phyloP scores from a whole-genome alignment of 1,140 invertebrate species.

The Aphelenchoides avenae region DNA sequence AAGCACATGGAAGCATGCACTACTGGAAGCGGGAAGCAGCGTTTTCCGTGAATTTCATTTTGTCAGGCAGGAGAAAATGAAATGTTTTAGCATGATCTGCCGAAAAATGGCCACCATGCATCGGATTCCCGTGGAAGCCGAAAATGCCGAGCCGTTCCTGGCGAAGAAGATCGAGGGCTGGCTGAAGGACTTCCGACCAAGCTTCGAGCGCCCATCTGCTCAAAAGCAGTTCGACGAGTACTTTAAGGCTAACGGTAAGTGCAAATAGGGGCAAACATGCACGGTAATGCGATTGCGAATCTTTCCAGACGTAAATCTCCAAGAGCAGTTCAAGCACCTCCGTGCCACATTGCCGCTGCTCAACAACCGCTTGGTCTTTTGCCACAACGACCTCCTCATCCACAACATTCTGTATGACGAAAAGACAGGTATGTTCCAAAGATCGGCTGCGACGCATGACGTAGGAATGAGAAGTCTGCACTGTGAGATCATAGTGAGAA shows the following conservation, averaged over 20 bases:
- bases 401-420: conserved; percentile 83
- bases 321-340: conserved; percentile 17
- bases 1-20: neutral
- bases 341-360: no score
- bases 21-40: neutral
- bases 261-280: no score
- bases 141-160: conserved; percentile 64
- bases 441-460: no score
- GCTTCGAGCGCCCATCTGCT: neutral
- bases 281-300: no score
- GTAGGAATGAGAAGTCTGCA: no score
- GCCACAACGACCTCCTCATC: conserved; percentile 92
- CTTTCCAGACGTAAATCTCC: conserved; percentile 2
- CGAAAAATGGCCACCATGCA: conserved; percentile 74
- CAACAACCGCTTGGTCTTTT: conserved; percentile 89
- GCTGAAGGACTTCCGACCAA: conserved; percentile 64
- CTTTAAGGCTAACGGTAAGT: conserved; percentile 23
- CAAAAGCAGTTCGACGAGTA: conserved; percentile 47
- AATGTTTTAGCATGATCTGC: conserved; percentile 67
- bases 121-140: conserved; percentile 45
- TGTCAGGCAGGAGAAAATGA: no score
- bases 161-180: conserved; percentile 74
- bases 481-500: conserved; percentile 7
- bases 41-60: neutral
- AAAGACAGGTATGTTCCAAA: conserved; percentile 62